Evolutionary conservation across 2,797 vertebrate species (phyloP).

Genomic region (Neosalanx taihuensis): DNA sequence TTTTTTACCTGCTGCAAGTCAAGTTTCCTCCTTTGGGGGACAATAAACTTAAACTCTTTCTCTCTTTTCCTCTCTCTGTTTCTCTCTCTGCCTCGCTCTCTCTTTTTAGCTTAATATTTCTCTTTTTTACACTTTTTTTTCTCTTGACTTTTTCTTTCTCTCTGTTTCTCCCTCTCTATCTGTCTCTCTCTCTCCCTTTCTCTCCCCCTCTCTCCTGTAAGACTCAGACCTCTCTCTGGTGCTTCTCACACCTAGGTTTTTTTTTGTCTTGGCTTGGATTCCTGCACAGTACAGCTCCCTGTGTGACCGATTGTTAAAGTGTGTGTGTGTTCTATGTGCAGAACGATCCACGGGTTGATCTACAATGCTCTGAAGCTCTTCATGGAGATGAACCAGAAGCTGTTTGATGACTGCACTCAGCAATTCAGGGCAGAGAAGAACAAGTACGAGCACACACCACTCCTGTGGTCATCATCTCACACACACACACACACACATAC

Average conservation of each 20-base stretch:
- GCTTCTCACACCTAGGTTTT: not conserved
- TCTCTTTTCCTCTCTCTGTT: not conserved
- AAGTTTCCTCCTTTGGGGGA: no score
- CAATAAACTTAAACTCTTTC: not conserved
- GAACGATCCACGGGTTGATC: conserved; percentile 98
- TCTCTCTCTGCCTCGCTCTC: not conserved
- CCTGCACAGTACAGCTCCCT: not conserved
- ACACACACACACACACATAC: not conserved
- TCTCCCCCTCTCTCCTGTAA: not conserved
- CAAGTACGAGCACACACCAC: conserved; percentile 79
- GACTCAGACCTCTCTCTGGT: not conserved
- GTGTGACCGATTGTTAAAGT: not conserved
- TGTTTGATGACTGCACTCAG: conserved; percentile 98
- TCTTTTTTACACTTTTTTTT: not conserved
- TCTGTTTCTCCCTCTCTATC: not conserved
- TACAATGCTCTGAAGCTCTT: conserved; percentile 99
- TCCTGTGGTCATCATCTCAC: not conserved
- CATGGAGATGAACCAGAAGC: conserved; percentile 99
- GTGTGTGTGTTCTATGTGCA: conserved; percentile 51
- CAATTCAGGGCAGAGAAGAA: conserved; percentile 99
- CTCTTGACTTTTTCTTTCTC: no score
- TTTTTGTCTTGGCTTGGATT: not conserved
- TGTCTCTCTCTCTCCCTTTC: not conserved
- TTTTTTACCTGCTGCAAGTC: no score
- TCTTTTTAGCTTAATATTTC: not conserved